Base-by-base conservation (phyloP, 2,888 invertebrate genomes). In the Celastrina argiolus region DNA sequence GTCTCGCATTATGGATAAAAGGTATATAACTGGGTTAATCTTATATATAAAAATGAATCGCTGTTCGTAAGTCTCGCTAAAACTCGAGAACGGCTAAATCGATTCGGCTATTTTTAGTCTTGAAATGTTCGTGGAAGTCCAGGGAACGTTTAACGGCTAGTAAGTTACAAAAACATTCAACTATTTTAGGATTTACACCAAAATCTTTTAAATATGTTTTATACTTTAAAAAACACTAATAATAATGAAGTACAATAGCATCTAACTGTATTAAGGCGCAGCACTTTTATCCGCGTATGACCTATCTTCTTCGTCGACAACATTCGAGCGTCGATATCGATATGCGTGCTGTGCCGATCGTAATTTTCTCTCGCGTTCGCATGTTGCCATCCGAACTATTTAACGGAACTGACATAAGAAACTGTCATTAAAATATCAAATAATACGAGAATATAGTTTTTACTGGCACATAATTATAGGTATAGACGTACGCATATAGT, bases 301-400 rank as follows among this genome's bases (percentile, higher is more conserved):
- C 51, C 51, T 22, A 12, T 22, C 51, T 61, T 22, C n/a, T n/a
- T n/a, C n/a, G n/a, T n/a, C 18, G 18, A 61, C 10, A 16, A 28
- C 34, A 59, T 61, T 34, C 61, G 14, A 16, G 36, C 56, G 14
- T 22, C n/a, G 28, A 31, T 59, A 45, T 22, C n/a, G 28, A 31
- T 59, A 45, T 8, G 51, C 61, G 61, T 36, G 61, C 31, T 34
- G 59, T 18, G 81, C 82, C 2, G 31, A 31, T 31, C 2, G 7
- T 31, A 31, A 84, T 83, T 85, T 85, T 81, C 75, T 76, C 71
- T 75, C 71, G 76, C 73, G 72, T 80, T 67, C 71, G 90, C 90
- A 87, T 89, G 89, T 83, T 78, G 80, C 83, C 78, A 88, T 90
- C 80, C 83, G 72, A 86, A 84, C 84, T 81, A 91, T 89, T 85